phyloP scores from a whole-genome alignment of 1,140 invertebrate species.

The Lanistes nyassanus region DNA sequence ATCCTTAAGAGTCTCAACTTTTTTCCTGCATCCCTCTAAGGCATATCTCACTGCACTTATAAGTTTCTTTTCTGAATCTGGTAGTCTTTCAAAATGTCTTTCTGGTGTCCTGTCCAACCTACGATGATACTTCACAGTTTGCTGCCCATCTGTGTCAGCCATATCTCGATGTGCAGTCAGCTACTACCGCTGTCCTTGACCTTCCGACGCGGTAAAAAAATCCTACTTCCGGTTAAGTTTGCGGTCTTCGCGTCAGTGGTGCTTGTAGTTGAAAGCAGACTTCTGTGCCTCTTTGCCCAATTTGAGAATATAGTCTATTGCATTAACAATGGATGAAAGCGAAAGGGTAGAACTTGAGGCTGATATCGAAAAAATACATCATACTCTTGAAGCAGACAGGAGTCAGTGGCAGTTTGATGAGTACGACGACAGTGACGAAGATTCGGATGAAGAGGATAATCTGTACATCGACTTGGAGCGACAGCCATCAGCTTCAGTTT shows the following conservation, averaged over 20 bases:
- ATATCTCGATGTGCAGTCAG: slow-evolving; percentile 20
- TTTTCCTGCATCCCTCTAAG: slow-evolving; percentile 29
- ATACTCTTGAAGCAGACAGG: slow-evolving; percentile 21
- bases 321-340: not conserved
- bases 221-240: no score
- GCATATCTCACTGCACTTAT: slow-evolving; percentile 27
- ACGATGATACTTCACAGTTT: slow-evolving; percentile 26
- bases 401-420: slow-evolving; percentile 21
- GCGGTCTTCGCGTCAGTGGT: no score
- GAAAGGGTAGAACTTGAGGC: slow-evolving; percentile 18
- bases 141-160: slow-evolving; percentile 3
- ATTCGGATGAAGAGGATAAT: slow-evolving; percentile 10
- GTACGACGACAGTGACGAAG: slow-evolving; percentile 16
- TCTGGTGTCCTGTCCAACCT: slow-evolving; percentile 37
- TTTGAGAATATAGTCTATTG: no score
- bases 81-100: slow-evolving; percentile 31
- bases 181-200: not conserved
- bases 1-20: slow-evolving; percentile 32
- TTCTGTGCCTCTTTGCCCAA: no score
- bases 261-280: no score
- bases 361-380: slow-evolving; percentile 22
- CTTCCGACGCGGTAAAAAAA: no score
- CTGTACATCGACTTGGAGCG: slow-evolving; percentile 20
- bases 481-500: slow-evolving; percentile 14
- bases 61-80: slow-evolving; percentile 32